Base-by-base conservation (phyloP, 2,113 vertebrate species). In the Ctenodactylus gundi region DNA sequence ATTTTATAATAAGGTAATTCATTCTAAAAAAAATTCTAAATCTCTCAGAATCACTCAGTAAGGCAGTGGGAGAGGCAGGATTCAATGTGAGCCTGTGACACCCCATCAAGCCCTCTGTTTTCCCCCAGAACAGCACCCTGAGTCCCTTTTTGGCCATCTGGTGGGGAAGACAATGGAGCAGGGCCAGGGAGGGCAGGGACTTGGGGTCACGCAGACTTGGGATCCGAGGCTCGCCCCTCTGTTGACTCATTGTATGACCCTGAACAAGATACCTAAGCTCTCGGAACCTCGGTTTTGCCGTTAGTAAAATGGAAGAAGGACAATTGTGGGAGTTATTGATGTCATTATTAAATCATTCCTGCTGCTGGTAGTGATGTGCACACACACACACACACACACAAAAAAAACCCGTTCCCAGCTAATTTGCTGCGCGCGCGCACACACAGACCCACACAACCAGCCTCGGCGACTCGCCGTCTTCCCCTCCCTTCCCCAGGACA, bases 1-100 rank as follows among this genome's bases (percentile, higher is more conserved):
- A 34, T 81, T 91, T 36, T 64, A 39, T 85, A 88, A 85, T 36
- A 81, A 90, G 83, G 80, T 68, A n/a, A n/a, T n/a, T n/a, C n/a
- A n/a, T n/a, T n/a, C n/a, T n/a, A n/a, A n/a, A n/a, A n/a, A n/a
- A n/a, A n/a, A n/a, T n/a, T n/a, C n/a, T 46, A 49, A 49, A 73
- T 46, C 13, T 17, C 25, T 49, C 21, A 62, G 72, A 65, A 34
- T 68, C 68, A 78, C 29, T 60, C 51, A 75, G 34, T 21, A 55
- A 62, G 21, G 68, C 41, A 20, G 11, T 76, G 27, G 34, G 25
- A 90, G n/a, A 57, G 39, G 41, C 64, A 68, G 44, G 39, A 62
- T 62, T 68, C 57, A 62, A 0, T 0, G n/a, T n/a, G 12, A 27
- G 51, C 51, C 62, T 88, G n/a, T 39, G 65, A 41, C 25, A 81